Evolutionary conservation across 1,140 invertebrate species (phyloP).

Genomic region (Brachionus paranguensis): DNA sequence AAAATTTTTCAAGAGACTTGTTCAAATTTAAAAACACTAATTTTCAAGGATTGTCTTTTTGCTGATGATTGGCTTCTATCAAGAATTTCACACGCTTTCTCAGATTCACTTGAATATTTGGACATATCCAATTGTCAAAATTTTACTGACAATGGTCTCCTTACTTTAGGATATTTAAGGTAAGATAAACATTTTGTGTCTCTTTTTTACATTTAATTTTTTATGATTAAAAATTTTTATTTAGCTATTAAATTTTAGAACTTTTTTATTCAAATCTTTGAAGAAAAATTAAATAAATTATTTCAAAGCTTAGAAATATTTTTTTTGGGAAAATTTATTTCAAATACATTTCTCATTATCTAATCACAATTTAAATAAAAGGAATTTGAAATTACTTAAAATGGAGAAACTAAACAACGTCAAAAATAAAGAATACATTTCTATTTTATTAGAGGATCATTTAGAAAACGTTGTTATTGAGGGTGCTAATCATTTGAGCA

Average conservation of each 20-base stretch:
- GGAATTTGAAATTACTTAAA: background rate
- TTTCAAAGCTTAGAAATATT: background rate
- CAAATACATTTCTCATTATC: background rate
- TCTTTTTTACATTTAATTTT: no score
- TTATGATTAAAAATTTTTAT: no score
- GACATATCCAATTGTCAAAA: background rate
- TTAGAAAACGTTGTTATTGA: background rate
- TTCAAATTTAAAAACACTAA: background rate
- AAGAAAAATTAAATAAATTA: background rate
- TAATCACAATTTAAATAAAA: background rate
- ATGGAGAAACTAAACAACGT: background rate
- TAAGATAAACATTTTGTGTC: background rate
- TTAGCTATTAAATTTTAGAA: no score
- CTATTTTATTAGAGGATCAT: background rate
- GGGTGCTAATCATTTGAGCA: background rate
- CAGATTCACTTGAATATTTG: background rate
- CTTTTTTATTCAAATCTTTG: background rate
- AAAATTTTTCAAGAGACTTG: background rate
- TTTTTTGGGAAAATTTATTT: background rate
- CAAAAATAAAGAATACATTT: constrained; percentile 8
- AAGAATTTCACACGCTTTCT: constrained; percentile 3
- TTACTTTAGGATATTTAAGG: constrained; percentile 20
- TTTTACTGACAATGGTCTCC: background rate
- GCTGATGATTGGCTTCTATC: background rate
- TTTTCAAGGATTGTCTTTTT: background rate